These are phyloP conservation scores for Gavialis gangeticus DNA, from an alignment of 2,113 vertebrate genomes.

Conservation along the genomic window DNA sequence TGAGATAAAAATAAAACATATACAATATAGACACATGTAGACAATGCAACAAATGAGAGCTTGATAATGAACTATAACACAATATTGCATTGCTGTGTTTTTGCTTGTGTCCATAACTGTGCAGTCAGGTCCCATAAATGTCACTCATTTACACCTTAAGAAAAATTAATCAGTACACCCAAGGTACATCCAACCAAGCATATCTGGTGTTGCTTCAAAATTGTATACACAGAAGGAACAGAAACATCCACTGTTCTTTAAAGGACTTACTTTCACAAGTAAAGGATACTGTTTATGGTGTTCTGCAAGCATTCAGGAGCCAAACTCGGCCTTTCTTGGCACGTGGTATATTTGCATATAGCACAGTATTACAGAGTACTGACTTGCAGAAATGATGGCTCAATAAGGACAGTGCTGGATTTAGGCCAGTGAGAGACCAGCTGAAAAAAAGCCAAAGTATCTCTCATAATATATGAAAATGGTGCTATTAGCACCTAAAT, in stretches of 20 bases:
- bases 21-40: too few relatives aligned
- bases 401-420: neutral
- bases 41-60: neutral
- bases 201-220: neutral
- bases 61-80: neutral
- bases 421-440: neutral
- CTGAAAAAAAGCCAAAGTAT: neutral
- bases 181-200: neutral
- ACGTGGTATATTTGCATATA: conserved; percentile 1
- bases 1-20: neutral
- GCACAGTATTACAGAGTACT: neutral
- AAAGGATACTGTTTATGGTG: neutral
- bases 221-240: neutral
- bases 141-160: neutral
- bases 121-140: neutral
- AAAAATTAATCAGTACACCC: neutral
- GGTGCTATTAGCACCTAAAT: conserved; percentile 38
- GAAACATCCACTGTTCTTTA: neutral
- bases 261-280: neutral
- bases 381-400: conserved; percentile 36
- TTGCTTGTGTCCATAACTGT: neutral
- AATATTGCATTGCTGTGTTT: neutral
- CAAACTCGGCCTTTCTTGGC: neutral
- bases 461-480: conserved; percentile 52
- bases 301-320: neutral